Conservation (phyloP, 2,888 invertebrate genomes). For the Lepidonotus clava region DNA sequence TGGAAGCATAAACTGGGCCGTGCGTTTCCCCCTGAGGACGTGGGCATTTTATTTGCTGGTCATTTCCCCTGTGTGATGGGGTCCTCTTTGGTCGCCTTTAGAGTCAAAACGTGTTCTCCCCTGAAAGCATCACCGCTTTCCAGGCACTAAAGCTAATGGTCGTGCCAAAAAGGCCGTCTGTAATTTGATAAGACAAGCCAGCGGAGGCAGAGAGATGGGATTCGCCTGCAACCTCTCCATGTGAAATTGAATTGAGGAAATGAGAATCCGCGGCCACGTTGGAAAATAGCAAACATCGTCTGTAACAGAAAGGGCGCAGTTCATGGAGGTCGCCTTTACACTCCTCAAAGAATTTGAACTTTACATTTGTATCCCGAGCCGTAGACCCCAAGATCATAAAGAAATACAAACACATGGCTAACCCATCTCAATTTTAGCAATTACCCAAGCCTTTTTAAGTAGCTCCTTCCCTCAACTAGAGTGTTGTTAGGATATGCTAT, state of each 20-base stretch:
- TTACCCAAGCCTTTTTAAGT: too few species aligned
- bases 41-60: constrained; percentile 15
- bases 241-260: constrained; percentile 13
- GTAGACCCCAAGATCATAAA: too few species aligned
- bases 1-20: not conserved
- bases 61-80: constrained; percentile 1
- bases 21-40: not conserved
- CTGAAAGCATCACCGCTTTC: not conserved
- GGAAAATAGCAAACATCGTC: not conserved
- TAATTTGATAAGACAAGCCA: constrained; percentile 17
- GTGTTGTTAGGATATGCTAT: too few species aligned
- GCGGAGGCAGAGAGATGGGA: not conserved
- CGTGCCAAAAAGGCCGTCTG: constrained; percentile 1
- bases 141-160: constrained; percentile 31
- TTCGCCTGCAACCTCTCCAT: not conserved
- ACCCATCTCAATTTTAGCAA: too few species aligned
- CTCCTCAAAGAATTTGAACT: too few species aligned
- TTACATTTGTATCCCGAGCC: too few species aligned
- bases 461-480: too few species aligned
- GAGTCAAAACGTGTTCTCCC: constrained; percentile 18
- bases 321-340: too few species aligned
- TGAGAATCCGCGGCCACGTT: not conserved
- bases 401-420: too few species aligned
- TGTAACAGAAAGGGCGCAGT: not conserved
- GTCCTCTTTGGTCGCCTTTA: not conserved